Base-by-base conservation (phyloP, 2,888 invertebrate genomes). In the Euplexia lucipara region DNA sequence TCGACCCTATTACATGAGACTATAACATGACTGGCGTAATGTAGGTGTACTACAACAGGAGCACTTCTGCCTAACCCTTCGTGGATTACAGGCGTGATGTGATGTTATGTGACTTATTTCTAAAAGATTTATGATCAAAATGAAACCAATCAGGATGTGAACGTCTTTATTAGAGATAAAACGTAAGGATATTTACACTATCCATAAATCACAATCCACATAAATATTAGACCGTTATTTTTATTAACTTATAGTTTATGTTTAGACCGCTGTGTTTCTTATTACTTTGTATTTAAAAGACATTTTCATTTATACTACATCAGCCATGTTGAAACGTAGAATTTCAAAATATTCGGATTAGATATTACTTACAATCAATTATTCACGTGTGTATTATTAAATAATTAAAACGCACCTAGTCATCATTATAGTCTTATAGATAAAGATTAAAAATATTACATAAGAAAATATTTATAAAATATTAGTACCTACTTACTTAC, bases 101-200 rank as follows among this genome's bases (percentile, higher is more conserved):
- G n/a, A n/a, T n/a, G n/a, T n/a, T n/a, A n/a, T n/a, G n/a, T n/a
- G n/a, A n/a, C n/a, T n/a, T n/a, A n/a, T n/a, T n/a, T n/a, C n/a
- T n/a, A n/a, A n/a, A n/a, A n/a, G 1, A 32, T n/a, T 10, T 9
- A 20, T 10, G 0, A 9, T 16, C 1, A 22, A 60, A 75, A 74
- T 60, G 57, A 78, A 78, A 74, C 54, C 1, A 48, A 10, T 30
- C 39, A 3, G 22, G n/a, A 58, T 58, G 34, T 68, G 44, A 65
- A 78, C 52, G 10, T 60, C 47, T 78, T 80, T 80, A 78, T 65
- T 78, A 56, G 44, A 68, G 48, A 77, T 47, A 44, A 68, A 63
- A 58, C 47, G 16, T 26, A 37, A 30, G 34, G 68, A 72, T 57
- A 77, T 47, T 77, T 59, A 9, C 10, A 68, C 62, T 69, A 80